phyloP scores from a whole-genome alignment of 2,797 vertebrate genomes.

The Enteromius mattozi region DNA sequence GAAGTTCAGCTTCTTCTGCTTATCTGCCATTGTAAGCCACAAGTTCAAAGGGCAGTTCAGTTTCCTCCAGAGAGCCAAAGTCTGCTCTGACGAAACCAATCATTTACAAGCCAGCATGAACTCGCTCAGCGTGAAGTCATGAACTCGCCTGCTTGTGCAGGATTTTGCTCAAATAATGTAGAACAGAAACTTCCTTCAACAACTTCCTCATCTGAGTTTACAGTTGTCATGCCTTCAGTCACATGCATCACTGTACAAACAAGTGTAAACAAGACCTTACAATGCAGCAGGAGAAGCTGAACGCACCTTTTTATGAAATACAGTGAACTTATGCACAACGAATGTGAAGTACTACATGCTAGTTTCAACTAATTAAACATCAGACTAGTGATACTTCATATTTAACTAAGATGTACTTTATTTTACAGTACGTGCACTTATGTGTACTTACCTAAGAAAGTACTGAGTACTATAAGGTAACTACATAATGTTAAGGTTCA shows the following conservation, averaged over 20 bases:
- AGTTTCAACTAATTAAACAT: background rate
- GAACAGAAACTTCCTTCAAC: constrained; percentile 22
- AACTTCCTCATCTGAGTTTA: constrained; percentile 71
- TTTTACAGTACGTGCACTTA: background rate
- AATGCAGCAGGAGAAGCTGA: constrained; percentile 58
- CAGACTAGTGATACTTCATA: background rate
- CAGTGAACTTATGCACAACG: background rate
- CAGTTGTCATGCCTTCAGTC: constrained; percentile 43
- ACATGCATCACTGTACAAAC: constrained; percentile 60
- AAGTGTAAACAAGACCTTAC: constrained; percentile 45
- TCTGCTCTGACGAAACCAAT: constrained; percentile 72
- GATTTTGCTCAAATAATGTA: background rate
- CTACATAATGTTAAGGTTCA: no score
- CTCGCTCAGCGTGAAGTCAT: constrained; percentile 59
- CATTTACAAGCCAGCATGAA: constrained; percentile 65
- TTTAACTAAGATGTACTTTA: background rate
- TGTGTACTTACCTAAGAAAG: background rate
- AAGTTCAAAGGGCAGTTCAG: constrained; percentile 76
- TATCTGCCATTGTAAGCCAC: constrained; percentile 71
- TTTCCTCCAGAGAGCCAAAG: constrained; percentile 67
- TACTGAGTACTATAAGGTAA: no score
- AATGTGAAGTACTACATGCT: no score
- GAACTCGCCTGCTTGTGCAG: constrained; percentile 42
- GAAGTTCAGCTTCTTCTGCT: constrained; percentile 75
- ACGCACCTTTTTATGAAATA: constrained; percentile 56